These are phyloP conservation scores for Chitala chitala DNA, from an alignment of 2,113 vertebrate species.

Conservation along the genomic window DNA sequence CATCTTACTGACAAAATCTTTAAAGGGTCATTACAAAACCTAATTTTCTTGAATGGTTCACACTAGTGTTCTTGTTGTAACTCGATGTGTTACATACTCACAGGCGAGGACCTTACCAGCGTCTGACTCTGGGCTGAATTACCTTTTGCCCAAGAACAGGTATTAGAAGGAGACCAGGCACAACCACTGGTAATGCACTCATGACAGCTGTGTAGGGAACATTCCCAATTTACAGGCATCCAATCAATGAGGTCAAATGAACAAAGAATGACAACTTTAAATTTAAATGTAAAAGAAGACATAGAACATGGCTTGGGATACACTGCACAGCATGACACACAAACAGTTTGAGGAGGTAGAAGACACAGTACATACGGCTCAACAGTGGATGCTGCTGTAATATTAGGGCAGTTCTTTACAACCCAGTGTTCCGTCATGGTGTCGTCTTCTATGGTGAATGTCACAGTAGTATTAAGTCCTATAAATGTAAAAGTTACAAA, in stretches of 20 bases:
- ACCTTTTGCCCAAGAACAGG: constrained; percentile 23
- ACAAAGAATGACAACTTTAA: neutral
- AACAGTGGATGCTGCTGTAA: neutral
- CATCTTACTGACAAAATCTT: no score
- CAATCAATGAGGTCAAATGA: constrained; percentile 31
- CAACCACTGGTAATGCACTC: constrained; percentile 45
- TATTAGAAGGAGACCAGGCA: constrained; percentile 30
- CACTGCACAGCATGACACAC: no score
- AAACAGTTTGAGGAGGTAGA: neutral
- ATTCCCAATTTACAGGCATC: neutral
- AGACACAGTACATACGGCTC: constrained; percentile 14
- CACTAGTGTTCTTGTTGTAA: neutral
- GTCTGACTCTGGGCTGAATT: neutral
- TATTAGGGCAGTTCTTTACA: constrained; percentile 22
- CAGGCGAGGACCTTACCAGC: constrained; percentile 19
- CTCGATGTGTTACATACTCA: neutral
- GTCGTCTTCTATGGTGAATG: neutral
- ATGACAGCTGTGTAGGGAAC: constrained; percentile 34
- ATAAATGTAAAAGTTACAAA: no score
- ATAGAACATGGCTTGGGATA: no score
- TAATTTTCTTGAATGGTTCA: no score
- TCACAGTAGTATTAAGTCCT: constrained; percentile 12
- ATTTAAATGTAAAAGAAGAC: neutral
- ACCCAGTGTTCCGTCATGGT: neutral
- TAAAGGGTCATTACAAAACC: neutral